Conservation (phyloP, 2,888 invertebrate genomes). For the Tubulanus polymorphus region DNA sequence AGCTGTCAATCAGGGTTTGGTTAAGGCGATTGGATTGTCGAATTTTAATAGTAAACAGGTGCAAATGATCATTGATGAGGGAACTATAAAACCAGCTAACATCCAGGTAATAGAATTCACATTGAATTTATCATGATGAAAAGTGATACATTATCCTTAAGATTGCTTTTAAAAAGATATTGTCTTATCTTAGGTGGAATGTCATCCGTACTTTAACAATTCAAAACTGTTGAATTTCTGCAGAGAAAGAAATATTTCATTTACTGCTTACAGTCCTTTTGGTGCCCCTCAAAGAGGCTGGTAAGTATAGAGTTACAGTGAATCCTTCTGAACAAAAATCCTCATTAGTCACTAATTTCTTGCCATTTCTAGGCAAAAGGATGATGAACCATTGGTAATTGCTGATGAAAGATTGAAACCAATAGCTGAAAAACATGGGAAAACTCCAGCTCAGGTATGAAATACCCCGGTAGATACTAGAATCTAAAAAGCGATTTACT, state of each 20-base stretch:
- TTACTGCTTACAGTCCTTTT: slow-evolving; percentile 77
- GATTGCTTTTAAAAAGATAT: not conserved
- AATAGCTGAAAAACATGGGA: slow-evolving; percentile 26
- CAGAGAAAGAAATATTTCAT: slow-evolving; percentile 60
- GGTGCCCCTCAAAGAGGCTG: slow-evolving; percentile 70
- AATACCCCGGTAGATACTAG: no score
- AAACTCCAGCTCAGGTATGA: slow-evolving; percentile 36
- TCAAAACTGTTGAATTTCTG: slow-evolving; percentile 64
- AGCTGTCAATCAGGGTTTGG: slow-evolving; percentile 66
- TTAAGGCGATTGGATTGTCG: slow-evolving; percentile 72
- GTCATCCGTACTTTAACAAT: slow-evolving; percentile 75
- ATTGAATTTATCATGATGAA: slow-evolving; percentile 59
- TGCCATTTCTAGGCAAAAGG: slow-evolving; percentile 48
- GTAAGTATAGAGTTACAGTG: no score
- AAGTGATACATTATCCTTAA: not conserved
- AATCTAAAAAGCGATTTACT: no score
- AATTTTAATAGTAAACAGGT: slow-evolving; percentile 78
- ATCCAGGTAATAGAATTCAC: slow-evolving; percentile 57
- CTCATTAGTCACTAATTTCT: slow-evolving; percentile 36
- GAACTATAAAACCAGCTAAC: slow-evolving; percentile 53
- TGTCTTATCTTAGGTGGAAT: slow-evolving; percentile 63
- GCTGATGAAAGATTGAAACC: slow-evolving; percentile 26
- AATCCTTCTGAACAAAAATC: no score
- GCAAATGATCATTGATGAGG: slow-evolving; percentile 61
- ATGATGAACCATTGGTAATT: slow-evolving; percentile 22